Base-by-base conservation (phyloP, 2,888 invertebrate genomes). In the Lordiphosa andalusiaca region DNA sequence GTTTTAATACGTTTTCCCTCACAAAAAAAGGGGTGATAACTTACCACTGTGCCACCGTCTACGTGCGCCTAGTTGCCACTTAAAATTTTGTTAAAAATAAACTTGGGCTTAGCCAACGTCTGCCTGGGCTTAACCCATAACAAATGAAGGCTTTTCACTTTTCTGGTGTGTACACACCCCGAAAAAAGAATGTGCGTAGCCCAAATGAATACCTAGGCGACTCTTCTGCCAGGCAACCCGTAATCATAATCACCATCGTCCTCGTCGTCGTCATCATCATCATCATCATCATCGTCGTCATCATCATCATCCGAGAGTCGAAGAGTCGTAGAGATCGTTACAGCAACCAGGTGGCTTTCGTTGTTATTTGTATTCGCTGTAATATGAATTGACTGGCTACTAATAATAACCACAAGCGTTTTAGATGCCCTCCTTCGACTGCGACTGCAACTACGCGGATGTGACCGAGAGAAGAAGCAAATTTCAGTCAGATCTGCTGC, bases 141-240 rank as follows among this genome's bases (percentile, higher is more conserved):
- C 75, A 86, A 84, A 86, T 86, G 75, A 84, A 84, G 73, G 84
- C 77, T 85, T 86, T 86, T 86, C 81, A 86, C 86, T 84, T 85
- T 84, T 67, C 58, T 67, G 57, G 9, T 39, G 63, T 42, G 55
- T 61, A 77, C 81, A 75, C 75, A 75, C 75, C 75, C 81, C 67
- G 46, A 77, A 73, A 30, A 30, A 71, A 25, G 6, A 55, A 63
- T 60, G 25, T 72, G 70, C 82, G 78, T 84, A 71, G 64, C 77
- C 77, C 55, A 84, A 76, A 82, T 77, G 82, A 82, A 77, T 77
- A 77, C 71, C 76, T 77, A 77, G 83, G 49, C 78, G 51, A 53
- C 57, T 30, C 30, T 30, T 30, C 30, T 30, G 51, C 66, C 63
- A 67, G 50, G 12, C 65, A 84, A 71, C 84, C 77, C 76, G 71